Percentiles rank a stretch among this genome's conserved stretches.
Conservation (phyloP, 2,113 vertebrate genomes). For the Pao palembangensis region DNA sequence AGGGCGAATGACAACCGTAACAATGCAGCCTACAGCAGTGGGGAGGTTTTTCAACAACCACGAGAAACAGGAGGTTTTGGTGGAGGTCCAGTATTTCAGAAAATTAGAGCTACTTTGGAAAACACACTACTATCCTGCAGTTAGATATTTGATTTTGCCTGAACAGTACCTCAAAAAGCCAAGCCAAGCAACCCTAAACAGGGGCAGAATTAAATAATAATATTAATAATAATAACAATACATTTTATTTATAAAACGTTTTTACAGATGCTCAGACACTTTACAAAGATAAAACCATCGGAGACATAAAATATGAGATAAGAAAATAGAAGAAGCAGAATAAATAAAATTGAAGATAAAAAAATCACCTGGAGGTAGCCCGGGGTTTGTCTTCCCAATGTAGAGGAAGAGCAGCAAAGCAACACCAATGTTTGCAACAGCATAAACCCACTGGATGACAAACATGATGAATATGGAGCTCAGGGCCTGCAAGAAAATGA, state of each 20-base stretch:
- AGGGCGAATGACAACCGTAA: neutral
- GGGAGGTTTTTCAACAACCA: neutral
- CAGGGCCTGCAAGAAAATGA: constrained; percentile 74
- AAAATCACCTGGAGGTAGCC: constrained; percentile 84
- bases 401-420: constrained; percentile 87
- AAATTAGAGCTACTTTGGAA: too few relatives aligned
- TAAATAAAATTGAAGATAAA: too few relatives aligned
- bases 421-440: constrained; percentile 81
- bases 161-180: neutral
- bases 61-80: neutral
- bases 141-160: neutral
- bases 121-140: too few relatives aligned
- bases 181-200: neutral
- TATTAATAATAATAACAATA: too few relatives aligned
- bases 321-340: too few relatives aligned
- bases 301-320: too few relatives aligned
- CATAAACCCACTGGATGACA: constrained; percentile 94
- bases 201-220: neutral
- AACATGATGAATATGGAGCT: constrained; percentile 88
- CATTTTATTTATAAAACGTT: too few relatives aligned
- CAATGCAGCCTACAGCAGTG: neutral
- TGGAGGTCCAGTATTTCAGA: too few relatives aligned
- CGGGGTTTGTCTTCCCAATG: constrained; percentile 88
- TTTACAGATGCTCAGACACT: too few relatives aligned
- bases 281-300: too few relatives aligned